A percentile compares a stretch with the other conserved stretches of the same genome.
Evolutionary conservation across 2,113 vertebrate species (phyloP).

Genomic region (Centropus unirufus): DNA sequence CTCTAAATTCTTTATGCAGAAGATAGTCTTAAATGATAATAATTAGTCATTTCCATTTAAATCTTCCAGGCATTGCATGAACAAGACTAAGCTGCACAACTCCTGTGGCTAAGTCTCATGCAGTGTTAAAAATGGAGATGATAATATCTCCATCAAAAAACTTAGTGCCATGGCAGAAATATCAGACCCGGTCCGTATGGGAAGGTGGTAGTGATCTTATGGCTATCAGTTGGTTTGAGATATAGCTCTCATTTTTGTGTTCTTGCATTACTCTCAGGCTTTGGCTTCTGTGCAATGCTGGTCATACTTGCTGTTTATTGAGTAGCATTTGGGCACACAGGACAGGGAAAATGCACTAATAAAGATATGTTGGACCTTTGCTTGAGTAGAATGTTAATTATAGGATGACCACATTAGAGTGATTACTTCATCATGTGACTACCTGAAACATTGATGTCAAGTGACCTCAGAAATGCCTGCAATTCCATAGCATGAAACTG

Average conservation of each 20-base stretch:
- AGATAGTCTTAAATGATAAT: neutral
- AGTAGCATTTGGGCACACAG: neutral
- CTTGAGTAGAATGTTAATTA: neutral
- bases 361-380: neutral
- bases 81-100: constrained; percentile 8
- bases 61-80: neutral
- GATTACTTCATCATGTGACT: neutral
- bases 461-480: neutral
- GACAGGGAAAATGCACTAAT: neutral
- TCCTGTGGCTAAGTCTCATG: constrained; percentile 8
- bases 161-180: neutral
- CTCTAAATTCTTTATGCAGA: constrained; percentile 10
- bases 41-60: constrained; percentile 24
- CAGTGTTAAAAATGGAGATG: neutral
- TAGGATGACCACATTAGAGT: neutral
- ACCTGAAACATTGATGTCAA: neutral
- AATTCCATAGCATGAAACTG: neutral
- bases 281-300: neutral
- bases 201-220: neutral
- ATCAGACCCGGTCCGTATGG: neutral
- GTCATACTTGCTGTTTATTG: neutral
- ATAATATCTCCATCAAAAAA: neutral
- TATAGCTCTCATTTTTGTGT: neutral
- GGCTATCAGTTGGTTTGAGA: neutral
- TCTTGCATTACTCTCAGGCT: neutral